Percentiles rank a stretch among this genome's conserved stretches.
These are phyloP conservation scores for Casuarius casuarius DNA, from an alignment of 2,113 vertebrate species.

Conservation along the genomic window DNA sequence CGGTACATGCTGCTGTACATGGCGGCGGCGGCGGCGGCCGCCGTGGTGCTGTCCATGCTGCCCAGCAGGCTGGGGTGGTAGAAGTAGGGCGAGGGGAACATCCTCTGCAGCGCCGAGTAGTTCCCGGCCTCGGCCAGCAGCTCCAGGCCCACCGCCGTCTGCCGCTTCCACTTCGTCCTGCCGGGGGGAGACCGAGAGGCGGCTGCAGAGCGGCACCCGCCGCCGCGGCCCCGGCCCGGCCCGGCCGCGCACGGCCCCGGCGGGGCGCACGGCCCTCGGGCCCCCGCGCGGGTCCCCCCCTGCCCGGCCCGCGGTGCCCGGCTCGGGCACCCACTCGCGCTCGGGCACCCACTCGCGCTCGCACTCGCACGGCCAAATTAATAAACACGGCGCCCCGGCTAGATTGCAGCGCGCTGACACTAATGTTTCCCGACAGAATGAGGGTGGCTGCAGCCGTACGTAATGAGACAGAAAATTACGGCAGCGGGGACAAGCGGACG, in stretches of 20 bases:
- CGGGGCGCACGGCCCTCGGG: no score
- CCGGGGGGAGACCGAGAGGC: conserved; percentile 52
- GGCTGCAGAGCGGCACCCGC: neutral
- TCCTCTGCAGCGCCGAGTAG: conserved; percentile 96
- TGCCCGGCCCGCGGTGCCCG: no score
- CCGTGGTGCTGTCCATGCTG: conserved; percentile 95
- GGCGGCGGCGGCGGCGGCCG: conserved; percentile 94
- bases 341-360: no score
- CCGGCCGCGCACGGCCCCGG: neutral
- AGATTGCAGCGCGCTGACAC: conserved; percentile 78
- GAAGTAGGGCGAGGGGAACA: conserved; percentile 98
- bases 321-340: no score
- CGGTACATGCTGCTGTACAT: conserved; percentile 99
- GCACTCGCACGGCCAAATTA: conserved; percentile 71
- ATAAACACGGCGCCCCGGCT: conserved; percentile 73
- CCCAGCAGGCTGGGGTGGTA: conserved; percentile 95
- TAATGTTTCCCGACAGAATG: conserved; percentile 88
- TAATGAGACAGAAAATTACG: conserved; percentile 86
- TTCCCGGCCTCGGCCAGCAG: conserved; percentile 95
- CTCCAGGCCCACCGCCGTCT: conserved; percentile 95
- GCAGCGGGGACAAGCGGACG: conserved; percentile 70
- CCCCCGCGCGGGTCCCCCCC: neutral
- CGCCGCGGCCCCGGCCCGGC: neutral
- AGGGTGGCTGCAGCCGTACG: conserved; percentile 83
- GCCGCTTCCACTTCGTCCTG: conserved; percentile 97